Conservation (phyloP, 2,797 vertebrate species). For the Chaunax sp. region DNA sequence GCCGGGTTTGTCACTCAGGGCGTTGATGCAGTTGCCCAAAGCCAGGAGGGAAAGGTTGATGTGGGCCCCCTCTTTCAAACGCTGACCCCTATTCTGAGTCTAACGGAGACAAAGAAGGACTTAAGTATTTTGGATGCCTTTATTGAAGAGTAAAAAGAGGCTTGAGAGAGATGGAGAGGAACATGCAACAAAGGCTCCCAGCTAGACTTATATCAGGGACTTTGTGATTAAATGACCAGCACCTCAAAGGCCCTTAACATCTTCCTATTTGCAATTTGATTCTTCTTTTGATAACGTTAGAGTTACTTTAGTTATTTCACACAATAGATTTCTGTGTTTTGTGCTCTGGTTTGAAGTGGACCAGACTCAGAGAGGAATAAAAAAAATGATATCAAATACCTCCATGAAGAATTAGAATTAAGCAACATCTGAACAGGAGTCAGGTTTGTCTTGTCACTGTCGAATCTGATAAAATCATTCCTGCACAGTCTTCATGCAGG, state of each 20-base stretch:
- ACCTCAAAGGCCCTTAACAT: no score
- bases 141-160: background rate
- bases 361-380: no score
- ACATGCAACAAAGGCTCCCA: background rate
- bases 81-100: constrained; percentile 93
- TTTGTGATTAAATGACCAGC: no score
- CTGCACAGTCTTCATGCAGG: no score
- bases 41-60: constrained; percentile 95
- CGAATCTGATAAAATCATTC: background rate
- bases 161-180: background rate
- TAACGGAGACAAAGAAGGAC: constrained; percentile 55
- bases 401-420: background rate
- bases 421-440: background rate
- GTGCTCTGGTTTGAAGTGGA: background rate
- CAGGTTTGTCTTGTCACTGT: background rate
- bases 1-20: constrained; percentile 87
- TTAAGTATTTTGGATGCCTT: background rate
- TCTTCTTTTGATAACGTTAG: no score
- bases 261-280: no score
- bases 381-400: background rate
- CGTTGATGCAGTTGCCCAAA: constrained; percentile 95
- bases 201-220: no score
- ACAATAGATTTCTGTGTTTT: background rate
- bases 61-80: constrained; percentile 94
- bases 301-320: background rate